A percentile compares a stretch with the other conserved stretches of the same genome.
These are phyloP conservation scores for Mantis religiosa DNA, from an alignment of 2,888 invertebrate species.

Conservation along the genomic window DNA sequence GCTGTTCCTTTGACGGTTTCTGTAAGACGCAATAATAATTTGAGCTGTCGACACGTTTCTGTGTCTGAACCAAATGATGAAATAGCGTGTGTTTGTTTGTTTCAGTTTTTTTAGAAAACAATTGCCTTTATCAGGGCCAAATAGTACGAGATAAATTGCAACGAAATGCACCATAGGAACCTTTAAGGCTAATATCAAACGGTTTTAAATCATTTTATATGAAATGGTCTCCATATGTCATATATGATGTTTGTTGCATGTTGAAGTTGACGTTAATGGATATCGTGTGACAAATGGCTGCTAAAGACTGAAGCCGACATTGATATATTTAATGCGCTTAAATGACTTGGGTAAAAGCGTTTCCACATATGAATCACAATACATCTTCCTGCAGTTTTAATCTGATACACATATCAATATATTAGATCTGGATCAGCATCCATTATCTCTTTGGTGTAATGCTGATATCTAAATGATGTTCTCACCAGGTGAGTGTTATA, in stretches of 20 bases:
- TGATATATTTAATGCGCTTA: not conserved
- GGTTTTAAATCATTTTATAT: not conserved
- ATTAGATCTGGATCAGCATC: no score
- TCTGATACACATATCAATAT: not conserved
- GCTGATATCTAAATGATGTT: not conserved
- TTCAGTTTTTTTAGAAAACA: no score
- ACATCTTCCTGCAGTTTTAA: not conserved
- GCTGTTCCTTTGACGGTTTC: no score
- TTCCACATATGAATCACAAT: not conserved
- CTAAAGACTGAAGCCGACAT: not conserved
- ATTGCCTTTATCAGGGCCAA: no score
- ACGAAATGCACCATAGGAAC: not conserved
- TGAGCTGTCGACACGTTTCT: no score
- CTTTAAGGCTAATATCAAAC: not conserved
- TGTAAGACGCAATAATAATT: no score
- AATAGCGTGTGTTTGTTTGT: no score
- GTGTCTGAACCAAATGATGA: no score
- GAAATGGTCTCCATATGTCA: not conserved
- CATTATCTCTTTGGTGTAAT: no score
- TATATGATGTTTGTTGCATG: not conserved
- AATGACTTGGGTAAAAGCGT: not conserved
- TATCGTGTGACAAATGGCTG: not conserved
- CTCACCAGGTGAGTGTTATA: no score
- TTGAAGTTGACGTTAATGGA: not conserved
- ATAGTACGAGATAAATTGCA: not conserved